phyloP scores from a whole-genome alignment of 2,888 invertebrate genomes.

The Choreutis nemorana region DNA sequence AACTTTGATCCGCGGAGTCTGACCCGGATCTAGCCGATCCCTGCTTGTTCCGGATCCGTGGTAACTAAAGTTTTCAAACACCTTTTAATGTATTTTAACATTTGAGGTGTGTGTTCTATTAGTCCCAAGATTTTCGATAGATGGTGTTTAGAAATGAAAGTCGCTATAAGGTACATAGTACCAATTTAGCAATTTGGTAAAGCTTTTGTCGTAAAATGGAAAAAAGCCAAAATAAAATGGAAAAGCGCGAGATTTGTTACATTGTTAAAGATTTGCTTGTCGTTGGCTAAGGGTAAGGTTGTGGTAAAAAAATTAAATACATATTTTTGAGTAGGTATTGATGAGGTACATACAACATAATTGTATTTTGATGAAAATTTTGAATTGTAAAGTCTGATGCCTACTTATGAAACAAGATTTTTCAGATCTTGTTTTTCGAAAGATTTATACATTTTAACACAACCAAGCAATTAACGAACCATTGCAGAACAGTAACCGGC shows the following conservation, averaged over 20 bases:
- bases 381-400: slow-evolving; percentile 36
- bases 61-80: slow-evolving; percentile 14
- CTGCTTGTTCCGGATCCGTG: slow-evolving; percentile 34
- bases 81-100: slow-evolving; percentile 13
- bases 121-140: slow-evolving; percentile 24
- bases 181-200: slow-evolving; percentile 14
- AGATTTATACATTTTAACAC: too few species aligned
- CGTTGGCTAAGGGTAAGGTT: slow-evolving; percentile 48
- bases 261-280: slow-evolving; percentile 56
- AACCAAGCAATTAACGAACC: too few species aligned
- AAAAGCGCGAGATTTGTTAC: slow-evolving; percentile 36
- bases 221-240: too few species aligned
- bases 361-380: slow-evolving; percentile 45
- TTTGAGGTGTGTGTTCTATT: slow-evolving; percentile 26
- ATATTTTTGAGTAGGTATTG: slow-evolving; percentile 60
- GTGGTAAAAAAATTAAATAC: slow-evolving; percentile 58
- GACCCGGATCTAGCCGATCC: slow-evolving; percentile 49
- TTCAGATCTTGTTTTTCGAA: too few species aligned
- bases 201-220: slow-evolving; percentile 38
- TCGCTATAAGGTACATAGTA: slow-evolving; percentile 9
- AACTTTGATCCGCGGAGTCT: slow-evolving; percentile 60
- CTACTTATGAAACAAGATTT: slow-evolving; percentile 7
- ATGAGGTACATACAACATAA: slow-evolving; percentile 34
- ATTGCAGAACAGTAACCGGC: too few species aligned
- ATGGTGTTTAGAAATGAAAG: slow-evolving; percentile 25